Evolutionary conservation across 1,140 invertebrate species (phyloP).

Genomic region (Lepidostoma basale): DNA sequence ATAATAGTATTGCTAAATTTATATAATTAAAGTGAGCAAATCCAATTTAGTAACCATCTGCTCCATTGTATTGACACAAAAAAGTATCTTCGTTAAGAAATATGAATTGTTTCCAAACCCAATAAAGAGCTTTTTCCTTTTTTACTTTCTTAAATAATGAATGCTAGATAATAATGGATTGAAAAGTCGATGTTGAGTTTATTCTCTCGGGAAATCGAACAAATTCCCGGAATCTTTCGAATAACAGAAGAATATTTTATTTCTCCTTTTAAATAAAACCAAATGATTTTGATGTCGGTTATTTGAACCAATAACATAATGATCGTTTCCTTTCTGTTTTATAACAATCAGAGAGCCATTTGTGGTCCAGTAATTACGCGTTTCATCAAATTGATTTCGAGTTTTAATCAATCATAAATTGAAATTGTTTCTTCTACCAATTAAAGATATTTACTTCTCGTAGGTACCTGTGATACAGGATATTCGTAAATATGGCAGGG

Average conservation of each 20-base stretch:
- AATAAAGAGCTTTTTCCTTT: neutral
- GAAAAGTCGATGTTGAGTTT: neutral
- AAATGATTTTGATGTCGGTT: neutral
- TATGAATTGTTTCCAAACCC: slow-evolving; percentile 4
- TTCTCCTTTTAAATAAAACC: neutral
- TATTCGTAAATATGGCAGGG: too few species aligned
- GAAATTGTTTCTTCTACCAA: too few species aligned
- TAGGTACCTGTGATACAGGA: too few species aligned
- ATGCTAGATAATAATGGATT: neutral
- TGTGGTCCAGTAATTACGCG: too few species aligned
- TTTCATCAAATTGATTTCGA: too few species aligned
- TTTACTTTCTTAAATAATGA: slow-evolving; percentile 5
- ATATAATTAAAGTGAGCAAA: too few species aligned
- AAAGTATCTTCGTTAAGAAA: neutral
- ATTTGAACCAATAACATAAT: too few species aligned
- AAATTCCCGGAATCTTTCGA: neutral
- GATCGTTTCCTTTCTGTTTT: too few species aligned
- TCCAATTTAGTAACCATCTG: neutral
- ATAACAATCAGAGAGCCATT: too few species aligned
- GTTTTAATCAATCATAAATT: too few species aligned
- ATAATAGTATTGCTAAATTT: too few species aligned
- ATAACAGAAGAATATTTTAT: slow-evolving; percentile 4
- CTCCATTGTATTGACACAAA: neutral
- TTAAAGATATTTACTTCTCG: too few species aligned
- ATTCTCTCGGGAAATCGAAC: neutral